Evolutionary conservation across 2,113 vertebrate species (phyloP), one percentile per base, ranked within the genome.

Genomic region (Zonotrichia leucophrys): DNA sequence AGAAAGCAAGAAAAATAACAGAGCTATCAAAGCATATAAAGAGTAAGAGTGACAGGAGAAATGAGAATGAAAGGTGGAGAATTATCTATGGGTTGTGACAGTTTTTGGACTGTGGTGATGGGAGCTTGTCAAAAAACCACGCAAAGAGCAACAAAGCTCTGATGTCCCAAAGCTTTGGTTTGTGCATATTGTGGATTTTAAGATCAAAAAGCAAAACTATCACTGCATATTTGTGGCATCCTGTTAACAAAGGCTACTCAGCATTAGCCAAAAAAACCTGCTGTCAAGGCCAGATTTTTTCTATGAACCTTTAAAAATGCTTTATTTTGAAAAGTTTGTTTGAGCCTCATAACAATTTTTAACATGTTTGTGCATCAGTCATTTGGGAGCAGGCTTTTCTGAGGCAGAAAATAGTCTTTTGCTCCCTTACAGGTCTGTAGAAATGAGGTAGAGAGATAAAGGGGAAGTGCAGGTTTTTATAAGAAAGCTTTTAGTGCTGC

Each of bases 51-150:
- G 80, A 94, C 1, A 2, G 46, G 68, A 72, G 41, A 83, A 93
- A 95, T 78, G 39, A 94, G 80, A 90, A 89, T 27, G 74, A 80
- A 93, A 92, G 33, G 37, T n/a, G 20, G 47, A 70, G 77, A 89
- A 78, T 86, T 78, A 83, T 37, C 31, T 81, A 7, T 33, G 56
- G 80, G 8, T 35, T 25, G 22, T 67, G 59, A 74, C 59, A 85
- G 50, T 2, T 83, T 81, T 81, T 74, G 73, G 64, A 47, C 44
- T 16, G 15, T 11, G 33, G 30, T 86, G 50, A 76, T 62, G 49
- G 58, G 46, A 90, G 46, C 44, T 82, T 90, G 49, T 72, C 50
- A 90, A 62, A 85, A 82, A 91, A 42, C 2, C 68, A 28, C 0
- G 15, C 64, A 39, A 90, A 83, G 35, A 39, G 11, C 59, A 63